Percentiles rank a stretch among this genome's conserved stretches.
phyloP scores from a whole-genome alignment of 2,888 invertebrate species.

The Cantharis lateralis region DNA sequence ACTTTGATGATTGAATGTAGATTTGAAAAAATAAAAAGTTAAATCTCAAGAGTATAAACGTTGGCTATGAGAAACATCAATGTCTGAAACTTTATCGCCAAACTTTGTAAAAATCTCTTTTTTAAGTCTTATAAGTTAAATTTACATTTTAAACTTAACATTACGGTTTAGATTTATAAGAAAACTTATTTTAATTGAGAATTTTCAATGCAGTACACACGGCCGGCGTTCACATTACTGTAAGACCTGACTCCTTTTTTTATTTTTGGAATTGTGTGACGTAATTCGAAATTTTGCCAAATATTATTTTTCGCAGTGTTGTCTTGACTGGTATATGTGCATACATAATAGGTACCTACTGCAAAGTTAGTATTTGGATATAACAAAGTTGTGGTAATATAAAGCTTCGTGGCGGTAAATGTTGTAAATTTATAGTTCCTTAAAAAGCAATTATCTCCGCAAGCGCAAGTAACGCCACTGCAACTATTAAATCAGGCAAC shows the following conservation, averaged over 20 bases:
- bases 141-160: background rate
- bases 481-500: conserved; percentile 44
- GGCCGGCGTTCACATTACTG: background rate
- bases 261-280: background rate
- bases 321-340: conserved; percentile 12
- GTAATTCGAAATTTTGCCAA: background rate
- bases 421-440: conserved; percentile 48
- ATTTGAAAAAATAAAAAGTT: background rate
- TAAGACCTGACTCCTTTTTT: background rate
- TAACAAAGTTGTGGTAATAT: conserved; percentile 40
- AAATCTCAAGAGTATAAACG: background rate
- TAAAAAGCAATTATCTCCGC: conserved; percentile 47
- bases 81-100: background rate
- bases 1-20: background rate
- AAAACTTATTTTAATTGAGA: background rate
- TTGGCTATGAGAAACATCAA: background rate
- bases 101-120: background rate
- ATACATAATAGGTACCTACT: conserved; percentile 10
- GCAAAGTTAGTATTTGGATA: conserved; percentile 30
- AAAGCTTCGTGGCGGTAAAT: conserved; percentile 41
- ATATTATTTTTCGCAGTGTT: background rate
- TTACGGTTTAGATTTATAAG: background rate
- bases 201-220: background rate
- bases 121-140: background rate
- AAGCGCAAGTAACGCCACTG: conserved; percentile 33